A percentile compares a stretch with the other conserved stretches of the same genome.
Conservation (phyloP, 2,888 invertebrate species). For the Phanerotoma sp. region DNA sequence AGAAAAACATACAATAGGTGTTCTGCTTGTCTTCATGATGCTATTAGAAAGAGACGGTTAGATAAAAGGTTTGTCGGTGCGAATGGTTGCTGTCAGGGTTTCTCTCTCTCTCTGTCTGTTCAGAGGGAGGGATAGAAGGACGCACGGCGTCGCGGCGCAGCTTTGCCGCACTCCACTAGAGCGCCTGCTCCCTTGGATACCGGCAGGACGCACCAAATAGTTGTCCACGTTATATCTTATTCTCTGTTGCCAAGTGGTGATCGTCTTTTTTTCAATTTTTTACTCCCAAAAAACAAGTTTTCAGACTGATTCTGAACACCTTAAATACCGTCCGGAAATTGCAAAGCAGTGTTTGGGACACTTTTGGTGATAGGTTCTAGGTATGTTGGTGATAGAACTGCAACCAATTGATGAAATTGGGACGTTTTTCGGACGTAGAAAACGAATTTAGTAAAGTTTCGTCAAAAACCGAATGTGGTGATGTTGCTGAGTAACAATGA, state of each 20-base stretch:
- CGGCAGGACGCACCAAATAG: constrained; percentile 19
- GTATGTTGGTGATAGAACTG: no score
- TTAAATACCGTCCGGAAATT: no score
- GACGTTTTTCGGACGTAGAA: no score
- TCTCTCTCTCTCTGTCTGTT: not conserved
- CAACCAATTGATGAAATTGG: no score
- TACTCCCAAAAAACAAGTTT: not conserved
- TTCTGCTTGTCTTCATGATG: not conserved
- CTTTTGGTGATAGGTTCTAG: no score
- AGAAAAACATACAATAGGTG: not conserved
- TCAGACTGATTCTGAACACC: no score
- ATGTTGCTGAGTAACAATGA: not conserved
- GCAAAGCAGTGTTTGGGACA: no score
- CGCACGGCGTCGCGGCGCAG: constrained; percentile 49
- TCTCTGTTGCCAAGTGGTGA: constrained; percentile 44
- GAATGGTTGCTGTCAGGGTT: not conserved
- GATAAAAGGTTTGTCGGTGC: not conserved
- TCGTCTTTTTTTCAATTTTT: constrained; percentile 18
- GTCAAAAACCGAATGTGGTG: no score
- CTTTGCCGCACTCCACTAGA: constrained; percentile 54
- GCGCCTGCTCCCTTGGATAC: constrained; percentile 41
- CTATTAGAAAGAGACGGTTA: not conserved
- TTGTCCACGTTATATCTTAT: constrained; percentile 1
- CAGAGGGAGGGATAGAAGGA: constrained; percentile 28
- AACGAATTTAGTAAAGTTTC: no score